These are phyloP conservation scores for Alfaro cultratus DNA, from an alignment of 2,797 vertebrate genomes.

Conservation along the genomic window DNA sequence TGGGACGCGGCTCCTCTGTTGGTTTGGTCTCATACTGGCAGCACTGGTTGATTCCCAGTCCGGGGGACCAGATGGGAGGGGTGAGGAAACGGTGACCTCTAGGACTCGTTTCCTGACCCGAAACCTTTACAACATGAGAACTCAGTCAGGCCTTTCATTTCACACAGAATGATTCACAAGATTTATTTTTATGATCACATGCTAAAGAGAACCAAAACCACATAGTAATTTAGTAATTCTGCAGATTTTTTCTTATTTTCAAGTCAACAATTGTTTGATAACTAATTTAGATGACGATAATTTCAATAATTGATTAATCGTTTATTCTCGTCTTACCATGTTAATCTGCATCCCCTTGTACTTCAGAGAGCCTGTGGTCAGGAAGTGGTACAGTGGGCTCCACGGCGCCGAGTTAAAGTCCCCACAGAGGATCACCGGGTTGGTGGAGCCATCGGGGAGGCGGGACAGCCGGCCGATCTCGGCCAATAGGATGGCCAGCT, in stretches of 20 bases:
- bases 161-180: no score
- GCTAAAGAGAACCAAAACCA: background rate
- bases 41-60: conserved; percentile 87
- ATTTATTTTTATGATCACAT: no score
- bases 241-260: no score
- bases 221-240: no score
- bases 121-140: conserved; percentile 81
- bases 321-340: conserved; percentile 74
- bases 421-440: conserved; percentile 91
- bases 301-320: no score
- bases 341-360: conserved; percentile 87
- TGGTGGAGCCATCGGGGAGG: conserved; percentile 80
- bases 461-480: conserved; percentile 85
- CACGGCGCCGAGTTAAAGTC: conserved; percentile 95
- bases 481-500: conserved; percentile 92
- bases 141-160: background rate
- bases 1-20: background rate
- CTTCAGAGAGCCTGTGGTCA: conserved; percentile 87
- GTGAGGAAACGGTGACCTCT: conserved; percentile 86
- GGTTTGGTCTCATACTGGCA: conserved; percentile 85
- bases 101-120: conserved; percentile 88
- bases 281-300: no score
- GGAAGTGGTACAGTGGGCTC: conserved; percentile 91
- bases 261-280: no score
- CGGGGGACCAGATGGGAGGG: conserved; percentile 90